phyloP scores from a whole-genome alignment of 1,140 invertebrate genomes.

The Euura saliciscinereae region DNA sequence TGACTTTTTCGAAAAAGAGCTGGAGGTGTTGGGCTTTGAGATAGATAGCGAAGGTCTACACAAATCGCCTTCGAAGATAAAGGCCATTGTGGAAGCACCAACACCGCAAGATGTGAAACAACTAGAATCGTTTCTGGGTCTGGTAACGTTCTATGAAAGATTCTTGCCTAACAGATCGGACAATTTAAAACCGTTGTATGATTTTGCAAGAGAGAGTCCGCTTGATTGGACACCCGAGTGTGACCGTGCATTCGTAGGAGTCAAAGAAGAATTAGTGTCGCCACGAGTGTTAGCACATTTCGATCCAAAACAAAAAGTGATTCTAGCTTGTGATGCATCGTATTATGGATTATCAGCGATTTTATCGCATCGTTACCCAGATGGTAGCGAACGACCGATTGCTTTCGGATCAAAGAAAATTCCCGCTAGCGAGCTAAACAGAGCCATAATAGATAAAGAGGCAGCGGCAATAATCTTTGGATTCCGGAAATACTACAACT shows the following conservation, averaged over 20 bases:
- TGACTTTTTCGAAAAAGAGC: neutral
- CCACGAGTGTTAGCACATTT: slow-evolving; percentile 39
- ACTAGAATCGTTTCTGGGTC: slow-evolving; percentile 12
- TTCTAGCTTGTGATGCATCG: slow-evolving; percentile 47
- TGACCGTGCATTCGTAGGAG: slow-evolving; percentile 23
- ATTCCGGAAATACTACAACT: slow-evolving; percentile 14
- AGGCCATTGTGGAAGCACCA: slow-evolving; percentile 9
- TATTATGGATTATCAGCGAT: slow-evolving; percentile 45
- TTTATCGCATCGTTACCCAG: slow-evolving; percentile 34
- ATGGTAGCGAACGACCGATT: slow-evolving; percentile 41
- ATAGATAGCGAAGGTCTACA: slow-evolving; percentile 11
- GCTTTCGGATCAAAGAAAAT: slow-evolving; percentile 43
- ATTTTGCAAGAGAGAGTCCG: neutral
- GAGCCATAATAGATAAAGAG: slow-evolving; percentile 18
- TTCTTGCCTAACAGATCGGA: neutral
- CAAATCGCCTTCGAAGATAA: neutral
- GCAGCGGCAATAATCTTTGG: slow-evolving; percentile 20
- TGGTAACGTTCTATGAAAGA: slow-evolving; percentile 7
- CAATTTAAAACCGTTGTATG: slow-evolving; percentile 14
- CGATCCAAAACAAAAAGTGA: slow-evolving; percentile 36
- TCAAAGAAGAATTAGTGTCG: slow-evolving; percentile 31
- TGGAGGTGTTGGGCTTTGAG: slow-evolving; percentile 8
- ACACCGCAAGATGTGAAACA: slow-evolving; percentile 8
- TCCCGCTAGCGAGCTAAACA: slow-evolving; percentile 19
- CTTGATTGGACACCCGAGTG: neutral